These are phyloP conservation scores for Crypturellus tataupa DNA, from an alignment of 2,797 vertebrate genomes.

Conservation along the genomic window DNA sequence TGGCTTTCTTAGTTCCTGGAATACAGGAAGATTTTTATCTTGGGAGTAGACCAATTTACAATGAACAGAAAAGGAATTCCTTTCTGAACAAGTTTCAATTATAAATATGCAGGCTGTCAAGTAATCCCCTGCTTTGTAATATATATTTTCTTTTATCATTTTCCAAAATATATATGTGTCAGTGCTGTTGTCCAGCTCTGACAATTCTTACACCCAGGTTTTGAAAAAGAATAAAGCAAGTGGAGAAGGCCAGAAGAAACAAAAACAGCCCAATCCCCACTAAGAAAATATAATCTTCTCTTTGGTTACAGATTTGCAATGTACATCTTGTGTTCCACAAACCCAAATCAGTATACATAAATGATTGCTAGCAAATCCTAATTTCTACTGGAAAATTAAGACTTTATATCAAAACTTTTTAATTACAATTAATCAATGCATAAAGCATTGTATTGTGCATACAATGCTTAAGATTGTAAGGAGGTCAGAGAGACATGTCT, in stretches of 20 bases:
- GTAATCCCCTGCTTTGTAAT: constrained; percentile 10
- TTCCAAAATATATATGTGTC: not conserved
- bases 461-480: not conserved
- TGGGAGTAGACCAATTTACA: constrained; percentile 41
- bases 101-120: constrained; percentile 1
- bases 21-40: constrained; percentile 37
- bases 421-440: not conserved
- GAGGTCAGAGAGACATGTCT: not conserved
- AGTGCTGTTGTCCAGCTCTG: not conserved
- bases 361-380: not conserved
- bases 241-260: not conserved
- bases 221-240: not conserved
- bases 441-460: not conserved
- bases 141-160: constrained; percentile 2
- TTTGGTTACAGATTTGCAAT: not conserved
- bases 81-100: constrained; percentile 31
- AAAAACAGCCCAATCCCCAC: not conserved
- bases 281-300: not conserved
- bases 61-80: constrained; percentile 23
- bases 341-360: not conserved
- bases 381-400: not conserved
- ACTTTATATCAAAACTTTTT: not conserved
- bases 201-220: not conserved
- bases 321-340: not conserved
- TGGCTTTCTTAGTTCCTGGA: constrained; percentile 48